Base-by-base conservation (phyloP, 2,113 vertebrate genomes). In the Atherinomorus stipes region DNA sequence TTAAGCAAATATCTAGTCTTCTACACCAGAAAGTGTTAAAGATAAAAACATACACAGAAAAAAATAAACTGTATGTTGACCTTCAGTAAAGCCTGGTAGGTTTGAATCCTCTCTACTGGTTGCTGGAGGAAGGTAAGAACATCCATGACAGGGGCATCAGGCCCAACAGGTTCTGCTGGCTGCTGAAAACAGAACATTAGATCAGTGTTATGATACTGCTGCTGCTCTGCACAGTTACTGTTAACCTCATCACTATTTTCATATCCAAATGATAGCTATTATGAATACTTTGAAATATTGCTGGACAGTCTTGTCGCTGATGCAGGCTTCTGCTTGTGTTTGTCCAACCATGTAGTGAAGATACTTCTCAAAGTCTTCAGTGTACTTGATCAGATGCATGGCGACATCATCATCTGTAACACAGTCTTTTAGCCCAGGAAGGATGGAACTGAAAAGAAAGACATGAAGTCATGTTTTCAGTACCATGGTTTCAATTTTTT, bases 41-140 rank as follows among this genome's bases (percentile, higher is more conserved):
- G 13, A 42, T 40, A 2, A 12, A 11, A 12, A 40, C 11, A 40
- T 42, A 42, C 40, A 18, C 6, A 51, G 1, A 28, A 0, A 52
- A 62, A 50, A 26, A 0, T 4, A 50, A 51, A 60, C 16, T 13
- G 2, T 58, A 7, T 60, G 4, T 80, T 81, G 61, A 99, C 98
- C 95, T 99, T 99, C 63, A 99, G 92, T 76, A 98, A 80, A 3
- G 91, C 92, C 91, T 99, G 96, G 73, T 99, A 99, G n/a, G 94
- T 96, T 81, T 98, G 95, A 56, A 99, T 94, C 70, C 95, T 95
- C 80, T 94, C 95, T 42, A 96, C 92, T 0, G 98, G 98, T 84
- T 93, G 95, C 88, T 98, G 97, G 38, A 99, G 87, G 86, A 97
- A 99, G 7, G 95, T 94, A 34, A 96, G 93, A 51, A 97, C 81